Conservation (phyloP, 30 jellyfish, hydroid and myxozoan species). For the Pelagia noctiluca region DNA sequence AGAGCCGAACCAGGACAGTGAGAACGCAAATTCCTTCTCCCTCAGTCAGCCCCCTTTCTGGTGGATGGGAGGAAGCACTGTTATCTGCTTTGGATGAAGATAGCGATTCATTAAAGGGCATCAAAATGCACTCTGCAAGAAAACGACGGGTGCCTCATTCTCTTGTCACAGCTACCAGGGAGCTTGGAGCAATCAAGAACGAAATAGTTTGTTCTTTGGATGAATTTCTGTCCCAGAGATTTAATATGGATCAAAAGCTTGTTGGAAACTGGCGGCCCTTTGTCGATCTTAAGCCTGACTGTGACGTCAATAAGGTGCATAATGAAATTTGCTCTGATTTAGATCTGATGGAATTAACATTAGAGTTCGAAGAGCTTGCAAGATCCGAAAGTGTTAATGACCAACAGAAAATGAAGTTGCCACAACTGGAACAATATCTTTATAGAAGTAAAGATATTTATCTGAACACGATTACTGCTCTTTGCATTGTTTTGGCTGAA, state of each 20-base stretch:
- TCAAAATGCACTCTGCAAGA: neutral
- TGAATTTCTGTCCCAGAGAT: neutral
- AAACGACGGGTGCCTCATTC: neutral
- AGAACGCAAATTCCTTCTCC: neutral
- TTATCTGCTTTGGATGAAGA: neutral
- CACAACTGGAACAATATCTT: too few species aligned
- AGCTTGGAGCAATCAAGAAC: neutral
- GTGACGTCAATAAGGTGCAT: neutral
- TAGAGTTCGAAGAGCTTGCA: neutral
- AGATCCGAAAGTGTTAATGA: neutral
- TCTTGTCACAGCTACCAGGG: neutral
- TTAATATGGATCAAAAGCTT: neutral
- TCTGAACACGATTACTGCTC: too few species aligned
- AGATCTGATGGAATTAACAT: neutral
- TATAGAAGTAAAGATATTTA: too few species aligned
- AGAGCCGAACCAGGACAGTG: neutral
- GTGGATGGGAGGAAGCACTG: constrained; percentile 10
- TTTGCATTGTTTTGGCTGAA: constrained; percentile 28
- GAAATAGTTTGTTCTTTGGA: neutral
- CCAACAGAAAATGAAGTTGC: too few species aligned
- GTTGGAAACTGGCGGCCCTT: neutral
- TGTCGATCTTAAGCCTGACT: neutral
- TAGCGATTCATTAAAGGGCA: neutral
- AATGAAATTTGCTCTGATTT: neutral
- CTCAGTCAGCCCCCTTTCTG: neutral